Base-by-base conservation (phyloP, 1,140 invertebrate genomes). In the Euura lappo region DNA sequence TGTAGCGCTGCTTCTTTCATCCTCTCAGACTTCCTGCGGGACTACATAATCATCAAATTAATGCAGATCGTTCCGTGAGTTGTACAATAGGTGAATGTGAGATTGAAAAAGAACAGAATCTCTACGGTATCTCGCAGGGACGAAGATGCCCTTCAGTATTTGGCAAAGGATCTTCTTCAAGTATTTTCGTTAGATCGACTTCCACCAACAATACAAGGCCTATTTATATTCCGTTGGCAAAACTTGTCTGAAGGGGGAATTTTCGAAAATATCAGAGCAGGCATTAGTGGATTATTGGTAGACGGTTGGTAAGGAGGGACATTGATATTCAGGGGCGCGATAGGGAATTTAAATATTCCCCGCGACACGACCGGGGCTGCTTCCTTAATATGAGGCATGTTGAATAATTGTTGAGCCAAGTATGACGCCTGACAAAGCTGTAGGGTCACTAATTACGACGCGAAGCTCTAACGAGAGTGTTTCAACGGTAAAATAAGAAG, bases 321-420 rank as follows among this genome's bases (percentile, higher is more conserved):
- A 60, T 60, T 60, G 51, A 60, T 60, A 60, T 60, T 60, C 51
- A 60, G 51, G 51, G 51, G 51, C 51, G 51, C 13, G 51, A n/a
- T 60, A n/a, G 8, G 8, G 13, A 60, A 60, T 60, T 60, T n/a
- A 60, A 60, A 60, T 60, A 60, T 60, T 60, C 51, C 51, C 13
- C 13, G 51, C 51, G 10, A 60, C 51, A n/a, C 51, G 6, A 8
- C 51, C 13, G 51, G 51, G 51, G 51, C 51, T 60, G 51, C 51
- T 60, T 60, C 51, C 51, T 60, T 60, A 60, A n/a, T n/a, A n/a
- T n/a, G 3, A 60, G 51, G 6, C 51, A 60, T 6, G 51, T 8
- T 60, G 13, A 60, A 60, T 60, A 60, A 60, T 60, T 60, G 51
- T n/a, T 60, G 13, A 60, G 6, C 51, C 51, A n/a, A 60, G 51